Base-by-base conservation (phyloP, 2,113 vertebrate species). In the Paramormyrops kingsleyae region DNA sequence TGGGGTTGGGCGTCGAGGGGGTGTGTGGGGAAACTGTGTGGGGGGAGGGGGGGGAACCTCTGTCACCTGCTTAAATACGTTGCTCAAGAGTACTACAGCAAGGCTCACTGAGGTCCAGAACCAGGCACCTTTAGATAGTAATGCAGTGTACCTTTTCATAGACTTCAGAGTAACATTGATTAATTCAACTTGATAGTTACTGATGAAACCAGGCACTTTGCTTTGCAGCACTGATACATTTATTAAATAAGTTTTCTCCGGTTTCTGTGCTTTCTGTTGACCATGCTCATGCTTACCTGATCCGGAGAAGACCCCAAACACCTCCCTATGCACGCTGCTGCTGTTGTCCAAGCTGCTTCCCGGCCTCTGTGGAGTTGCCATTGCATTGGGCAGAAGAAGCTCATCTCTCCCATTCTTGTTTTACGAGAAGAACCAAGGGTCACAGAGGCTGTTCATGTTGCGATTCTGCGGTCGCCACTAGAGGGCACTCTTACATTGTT, bases 251-350 rank as follows among this genome's bases (percentile, higher is more conserved):
- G 47, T 49, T 56, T 49, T 39, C 49, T 50, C 17, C 8, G 35
- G 17, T 13, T 31, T 52, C 86, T 53, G 46, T 15, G 13, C 31
- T 21, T 24, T 87, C 19, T 89, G 52, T 12, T 31, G 19, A 39
- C 50, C 47, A 24, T 84, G 47, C 12, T 24, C 56, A 19, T 39
- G 70, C 89, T 95, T 94, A 99, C 98, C 97, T 91, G 99, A 97
- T 92, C 98, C 98, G 77, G 98, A 99, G 91, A 99, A 99, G 90
- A 97, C 97, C 8, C 97, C 98, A 90, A 99, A 97, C 8, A 99
- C 95, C 83, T 99, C 99, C 95, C 98, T 99, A 93, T 98, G 98
- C 52, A 98, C 96, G 90, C 94, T 97, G 91, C 95, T 97, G 90
- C 94, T 97, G 91, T 95, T 97, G 91, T 99, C 98, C 87, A 97